Percentiles rank a stretch among this genome's conserved stretches.
Evolutionary conservation across 2,797 vertebrate genomes (phyloP).

Genomic region (Xiphophorus birchmanni): DNA sequence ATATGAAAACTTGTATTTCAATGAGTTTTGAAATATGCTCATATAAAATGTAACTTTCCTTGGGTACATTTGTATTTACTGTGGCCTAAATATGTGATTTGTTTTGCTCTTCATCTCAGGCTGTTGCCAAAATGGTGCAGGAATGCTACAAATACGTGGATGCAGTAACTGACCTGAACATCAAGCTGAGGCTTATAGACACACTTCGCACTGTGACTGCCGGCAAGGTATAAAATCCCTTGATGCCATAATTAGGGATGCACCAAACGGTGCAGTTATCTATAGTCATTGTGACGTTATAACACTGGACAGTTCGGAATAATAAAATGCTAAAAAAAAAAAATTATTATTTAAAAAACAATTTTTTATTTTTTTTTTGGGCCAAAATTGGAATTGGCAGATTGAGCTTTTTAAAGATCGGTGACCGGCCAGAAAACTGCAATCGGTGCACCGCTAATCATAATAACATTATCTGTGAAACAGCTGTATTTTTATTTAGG

Average conservation of each 20-base stretch:
- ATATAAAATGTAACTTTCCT: neutral
- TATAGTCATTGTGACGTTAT: too few species aligned
- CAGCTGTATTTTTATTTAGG: too few species aligned
- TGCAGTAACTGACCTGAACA: constrained; percentile 87
- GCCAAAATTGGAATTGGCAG: too few species aligned
- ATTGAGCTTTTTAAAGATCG: too few species aligned
- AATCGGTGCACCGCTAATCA: too few species aligned
- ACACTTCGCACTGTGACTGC: constrained; percentile 96
- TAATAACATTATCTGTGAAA: neutral
- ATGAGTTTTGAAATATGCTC: neutral
- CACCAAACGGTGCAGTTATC: too few species aligned
- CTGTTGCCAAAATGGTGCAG: constrained; percentile 99
- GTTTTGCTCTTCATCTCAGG: constrained; percentile 74
- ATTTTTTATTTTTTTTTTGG: too few species aligned
- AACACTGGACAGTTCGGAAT: too few species aligned
- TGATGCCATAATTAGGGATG: neutral
- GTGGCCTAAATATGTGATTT: constrained; percentile 7
- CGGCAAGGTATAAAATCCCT: constrained; percentile 87
- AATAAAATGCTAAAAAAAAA: too few species aligned
- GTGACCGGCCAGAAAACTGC: too few species aligned
- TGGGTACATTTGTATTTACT: neutral
- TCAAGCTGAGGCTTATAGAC: constrained; percentile 95
- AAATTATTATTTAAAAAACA: too few species aligned
- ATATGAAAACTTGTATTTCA: too few species aligned
- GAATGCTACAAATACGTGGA: constrained; percentile 97